Evolutionary conservation across 2,797 vertebrate species (phyloP).

Genomic region (Microctenopoma steveboyesi): DNA sequence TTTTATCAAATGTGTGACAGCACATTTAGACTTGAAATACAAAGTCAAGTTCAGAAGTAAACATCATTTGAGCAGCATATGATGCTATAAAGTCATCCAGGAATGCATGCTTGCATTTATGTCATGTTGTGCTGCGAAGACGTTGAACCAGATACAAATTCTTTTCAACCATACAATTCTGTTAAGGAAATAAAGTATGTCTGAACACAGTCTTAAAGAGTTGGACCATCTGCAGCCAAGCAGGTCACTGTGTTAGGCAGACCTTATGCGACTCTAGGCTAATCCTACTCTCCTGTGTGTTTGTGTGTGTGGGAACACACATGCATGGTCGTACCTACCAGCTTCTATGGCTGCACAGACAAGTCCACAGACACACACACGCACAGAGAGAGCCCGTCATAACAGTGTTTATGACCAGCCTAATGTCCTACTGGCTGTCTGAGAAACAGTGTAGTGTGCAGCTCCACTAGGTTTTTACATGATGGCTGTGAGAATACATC

Average conservation of each 20-base stretch:
- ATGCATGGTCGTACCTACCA: conserved; percentile 19
- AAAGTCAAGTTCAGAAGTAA: too few relatives aligned
- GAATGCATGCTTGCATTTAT: too few relatives aligned
- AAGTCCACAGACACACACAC: conserved; percentile 23
- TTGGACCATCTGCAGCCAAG: conserved; percentile 68
- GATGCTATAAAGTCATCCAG: too few relatives aligned
- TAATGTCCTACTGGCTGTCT: conserved; percentile 18
- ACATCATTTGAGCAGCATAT: too few relatives aligned
- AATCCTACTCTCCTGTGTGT: conserved; percentile 55
- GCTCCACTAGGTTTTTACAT: conserved; percentile 17
- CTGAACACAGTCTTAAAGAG: conserved; percentile 22
- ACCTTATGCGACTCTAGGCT: conserved; percentile 65
- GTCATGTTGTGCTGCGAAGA: background rate
- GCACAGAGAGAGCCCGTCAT: conserved; percentile 50
- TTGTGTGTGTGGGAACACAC: conserved; percentile 22
- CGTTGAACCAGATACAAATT: background rate
- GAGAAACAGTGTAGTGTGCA: conserved; percentile 10
- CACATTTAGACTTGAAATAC: too few relatives aligned
- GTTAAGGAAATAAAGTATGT: background rate
- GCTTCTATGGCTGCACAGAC: conserved; percentile 33
- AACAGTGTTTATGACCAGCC: conserved; percentile 49
- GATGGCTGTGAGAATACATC: background rate
- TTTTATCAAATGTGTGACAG: too few relatives aligned
- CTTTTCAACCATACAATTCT: background rate
- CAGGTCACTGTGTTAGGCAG: conserved; percentile 72